Evolutionary conservation across 37 sponge, comb jelly and placozoan species (phyloP).

Genomic region (Aplysina aerophoba): DNA sequence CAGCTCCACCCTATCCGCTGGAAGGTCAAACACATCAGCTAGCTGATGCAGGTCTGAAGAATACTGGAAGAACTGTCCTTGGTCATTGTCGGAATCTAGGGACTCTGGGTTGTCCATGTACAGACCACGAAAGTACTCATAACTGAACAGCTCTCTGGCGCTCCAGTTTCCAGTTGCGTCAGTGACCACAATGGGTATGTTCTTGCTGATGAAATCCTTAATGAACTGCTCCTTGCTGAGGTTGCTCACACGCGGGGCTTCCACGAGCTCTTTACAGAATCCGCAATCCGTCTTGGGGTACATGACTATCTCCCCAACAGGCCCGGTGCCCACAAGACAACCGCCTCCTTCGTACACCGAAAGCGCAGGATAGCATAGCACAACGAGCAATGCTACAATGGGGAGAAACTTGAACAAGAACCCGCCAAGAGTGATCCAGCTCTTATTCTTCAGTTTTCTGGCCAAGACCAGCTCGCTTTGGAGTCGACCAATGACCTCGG

Average conservation of each 20-base stretch:
- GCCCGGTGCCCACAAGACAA: slow-evolving; percentile 42
- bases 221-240: slow-evolving; percentile 59
- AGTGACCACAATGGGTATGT: slow-evolving; percentile 66
- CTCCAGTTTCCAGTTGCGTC: slow-evolving; percentile 72
- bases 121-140: slow-evolving; percentile 72
- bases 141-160: slow-evolving; percentile 58
- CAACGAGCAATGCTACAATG: background rate
- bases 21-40: slow-evolving; percentile 64
- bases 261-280: slow-evolving; percentile 42
- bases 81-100: slow-evolving; percentile 33
- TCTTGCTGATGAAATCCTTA: slow-evolving; percentile 47
- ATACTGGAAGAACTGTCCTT: slow-evolving; percentile 84
- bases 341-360: slow-evolving; percentile 3
- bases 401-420: slow-evolving; percentile 36
- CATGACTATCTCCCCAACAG: slow-evolving; percentile 32
- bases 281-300: slow-evolving; percentile 34
- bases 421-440: background rate
- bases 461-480: background rate
- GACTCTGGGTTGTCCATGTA: slow-evolving; percentile 58
- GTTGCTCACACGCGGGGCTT: slow-evolving; percentile 48
- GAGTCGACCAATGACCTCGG: background rate
- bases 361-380: slow-evolving; percentile 6
- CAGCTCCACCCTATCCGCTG: slow-evolving; percentile 50
- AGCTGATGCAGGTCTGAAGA: slow-evolving; percentile 63
- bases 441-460: background rate